Percentiles rank a stretch among this genome's conserved stretches.
phyloP scores from a whole-genome alignment of 2,797 vertebrate genomes.

The Dipus sagitta region DNA sequence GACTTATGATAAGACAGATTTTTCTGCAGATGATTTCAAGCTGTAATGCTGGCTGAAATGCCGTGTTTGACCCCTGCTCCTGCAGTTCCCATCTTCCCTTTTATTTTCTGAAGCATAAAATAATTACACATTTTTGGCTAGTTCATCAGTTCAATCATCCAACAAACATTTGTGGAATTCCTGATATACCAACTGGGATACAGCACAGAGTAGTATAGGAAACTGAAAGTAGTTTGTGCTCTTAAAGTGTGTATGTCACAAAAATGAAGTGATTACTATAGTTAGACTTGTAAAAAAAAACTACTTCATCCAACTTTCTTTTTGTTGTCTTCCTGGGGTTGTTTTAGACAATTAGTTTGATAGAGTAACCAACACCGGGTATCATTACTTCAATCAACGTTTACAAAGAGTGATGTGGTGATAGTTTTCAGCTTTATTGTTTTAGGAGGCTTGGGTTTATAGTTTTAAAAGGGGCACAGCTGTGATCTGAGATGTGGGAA shows the following conservation, averaged over 20 bases:
- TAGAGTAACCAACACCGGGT: not conserved
- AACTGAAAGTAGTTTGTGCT: not conserved
- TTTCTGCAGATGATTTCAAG: not conserved
- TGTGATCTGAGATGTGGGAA: not conserved
- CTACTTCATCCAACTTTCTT: not conserved
- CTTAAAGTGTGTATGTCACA: not conserved
- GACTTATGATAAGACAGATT: not conserved
- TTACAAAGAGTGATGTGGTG: not conserved
- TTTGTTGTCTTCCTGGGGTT: not conserved
- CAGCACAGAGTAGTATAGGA: not conserved
- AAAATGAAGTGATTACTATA: not conserved
- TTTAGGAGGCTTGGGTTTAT: not conserved
- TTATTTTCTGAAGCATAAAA: not conserved
- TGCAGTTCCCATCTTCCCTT: not conserved
- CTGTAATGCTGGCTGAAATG: not conserved
- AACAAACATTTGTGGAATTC: not conserved
- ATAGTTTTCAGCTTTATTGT: not conserved
- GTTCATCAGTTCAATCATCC: not conserved
- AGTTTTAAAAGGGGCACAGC: conserved; percentile 7
- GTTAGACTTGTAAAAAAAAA: not conserved
- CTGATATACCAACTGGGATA: not conserved
- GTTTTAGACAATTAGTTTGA: not conserved
- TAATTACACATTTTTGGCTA: not conserved
- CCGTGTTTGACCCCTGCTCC: not conserved
- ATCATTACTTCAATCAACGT: not conserved